These are phyloP conservation scores for Xiphophorus birchmanni DNA, from an alignment of 2,797 vertebrate genomes.

Conservation along the genomic window DNA sequence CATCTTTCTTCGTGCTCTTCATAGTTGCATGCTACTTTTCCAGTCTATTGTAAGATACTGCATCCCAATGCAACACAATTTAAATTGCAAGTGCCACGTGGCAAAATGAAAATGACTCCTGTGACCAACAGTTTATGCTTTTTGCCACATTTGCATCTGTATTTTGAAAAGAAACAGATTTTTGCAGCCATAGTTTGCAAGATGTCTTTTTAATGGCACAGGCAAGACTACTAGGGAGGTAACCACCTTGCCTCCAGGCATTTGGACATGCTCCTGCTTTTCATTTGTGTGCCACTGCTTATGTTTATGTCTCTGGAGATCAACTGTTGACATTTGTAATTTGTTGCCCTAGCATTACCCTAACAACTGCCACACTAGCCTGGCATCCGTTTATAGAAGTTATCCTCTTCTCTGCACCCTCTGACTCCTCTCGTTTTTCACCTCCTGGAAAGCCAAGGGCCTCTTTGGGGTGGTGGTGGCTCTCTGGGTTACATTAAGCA, in stretches of 20 bases:
- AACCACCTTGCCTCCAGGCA: background rate
- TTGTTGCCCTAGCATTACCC: constrained; percentile 46
- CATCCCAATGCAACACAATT: background rate
- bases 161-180: background rate
- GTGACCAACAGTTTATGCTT: background rate
- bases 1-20: background rate
- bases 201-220: background rate
- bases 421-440: constrained; percentile 52
- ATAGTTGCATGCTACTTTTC: background rate
- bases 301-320: constrained; percentile 5
- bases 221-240: background rate
- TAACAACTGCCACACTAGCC: constrained; percentile 51
- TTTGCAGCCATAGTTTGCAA: background rate
- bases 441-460: constrained; percentile 31
- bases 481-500: constrained; percentile 49
- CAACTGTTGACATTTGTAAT: constrained; percentile 35
- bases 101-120: background rate
- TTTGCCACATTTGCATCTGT: background rate
- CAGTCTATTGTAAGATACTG: too few species aligned
- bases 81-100: background rate
- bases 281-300: background rate
- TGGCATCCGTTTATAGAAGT: constrained; percentile 60
- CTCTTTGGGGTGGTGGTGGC: constrained; percentile 18
- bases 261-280: background rate
- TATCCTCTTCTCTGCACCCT: constrained; percentile 30